Evolutionary conservation across 2,113 vertebrate species (phyloP).

Genomic region (Collichthys lucidus): DNA sequence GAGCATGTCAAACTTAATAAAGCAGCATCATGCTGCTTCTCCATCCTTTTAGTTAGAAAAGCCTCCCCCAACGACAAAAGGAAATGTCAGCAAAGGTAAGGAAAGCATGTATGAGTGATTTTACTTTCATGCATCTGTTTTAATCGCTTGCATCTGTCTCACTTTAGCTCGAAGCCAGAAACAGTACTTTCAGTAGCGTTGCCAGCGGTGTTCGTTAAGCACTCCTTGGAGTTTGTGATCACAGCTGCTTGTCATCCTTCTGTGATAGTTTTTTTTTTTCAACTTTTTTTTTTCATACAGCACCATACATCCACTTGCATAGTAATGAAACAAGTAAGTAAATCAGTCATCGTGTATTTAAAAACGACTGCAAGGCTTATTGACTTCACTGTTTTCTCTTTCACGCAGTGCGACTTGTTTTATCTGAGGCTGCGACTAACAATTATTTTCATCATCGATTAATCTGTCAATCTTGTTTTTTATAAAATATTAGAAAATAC

Average conservation of each 20-base stretch:
- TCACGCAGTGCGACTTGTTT: neutral
- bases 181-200: conserved; percentile 9
- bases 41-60: neutral
- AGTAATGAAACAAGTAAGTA: neutral
- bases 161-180: conserved; percentile 10
- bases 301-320: neutral
- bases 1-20: neutral
- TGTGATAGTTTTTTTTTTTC: neutral
- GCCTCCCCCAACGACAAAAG: conserved; percentile 18
- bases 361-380: neutral
- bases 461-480: neutral
- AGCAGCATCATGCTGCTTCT: neutral
- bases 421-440: neutral
- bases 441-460: neutral
- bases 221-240: conserved; percentile 20
- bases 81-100: conserved; percentile 26
- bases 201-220: conserved; percentile 20
- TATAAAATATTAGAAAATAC: neutral
- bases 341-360: neutral
- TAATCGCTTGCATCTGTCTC: conserved; percentile 39
- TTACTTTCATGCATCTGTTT: conserved; percentile 40
- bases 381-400: neutral
- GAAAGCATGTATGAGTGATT: conserved; percentile 12
- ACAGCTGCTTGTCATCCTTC: conserved; percentile 40
- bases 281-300: neutral